phyloP scores from a whole-genome alignment of 2,888 invertebrate species.

The Lochmaea capreae region DNA sequence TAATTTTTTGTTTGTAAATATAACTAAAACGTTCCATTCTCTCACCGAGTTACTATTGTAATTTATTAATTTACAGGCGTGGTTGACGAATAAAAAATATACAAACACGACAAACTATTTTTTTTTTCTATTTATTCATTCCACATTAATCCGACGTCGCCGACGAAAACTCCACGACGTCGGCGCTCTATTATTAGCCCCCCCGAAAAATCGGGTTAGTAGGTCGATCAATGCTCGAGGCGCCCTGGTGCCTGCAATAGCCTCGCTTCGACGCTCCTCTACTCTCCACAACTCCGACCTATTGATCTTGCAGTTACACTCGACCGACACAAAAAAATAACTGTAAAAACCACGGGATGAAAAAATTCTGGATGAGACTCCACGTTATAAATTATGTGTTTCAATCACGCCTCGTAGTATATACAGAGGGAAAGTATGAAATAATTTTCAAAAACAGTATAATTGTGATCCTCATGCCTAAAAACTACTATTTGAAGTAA shows the following conservation, averaged over 20 bases:
- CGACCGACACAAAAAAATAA: not conserved
- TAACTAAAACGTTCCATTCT: too few species aligned
- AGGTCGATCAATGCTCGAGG: slow-evolving; percentile 58
- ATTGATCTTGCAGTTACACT: slow-evolving; percentile 45
- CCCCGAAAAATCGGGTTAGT: slow-evolving; percentile 52
- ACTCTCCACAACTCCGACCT: slow-evolving; percentile 44
- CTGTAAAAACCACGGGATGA: not conserved
- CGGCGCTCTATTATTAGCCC: slow-evolving; percentile 50
- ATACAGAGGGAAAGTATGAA: too few species aligned
- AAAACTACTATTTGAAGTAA: too few species aligned
- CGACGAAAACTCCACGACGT: slow-evolving; percentile 15
- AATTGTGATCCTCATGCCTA: too few species aligned
- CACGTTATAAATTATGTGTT: too few species aligned
- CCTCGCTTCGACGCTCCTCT: slow-evolving; percentile 54
- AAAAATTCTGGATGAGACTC: not conserved
- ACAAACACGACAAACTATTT: not conserved
- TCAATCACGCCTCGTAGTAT: too few species aligned
- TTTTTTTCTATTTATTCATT: slow-evolving; percentile 3
- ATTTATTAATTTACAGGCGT: too few species aligned
- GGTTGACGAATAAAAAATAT: too few species aligned
- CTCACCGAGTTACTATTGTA: too few species aligned
- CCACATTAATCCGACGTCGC: slow-evolving; percentile 11
- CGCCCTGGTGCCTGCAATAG: slow-evolving; percentile 58
- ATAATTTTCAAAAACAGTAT: too few species aligned
- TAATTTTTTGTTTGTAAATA: too few species aligned